Evolutionary conservation across 1,140 invertebrate genomes (phyloP).

Genomic region (Drosophila insularis): DNA sequence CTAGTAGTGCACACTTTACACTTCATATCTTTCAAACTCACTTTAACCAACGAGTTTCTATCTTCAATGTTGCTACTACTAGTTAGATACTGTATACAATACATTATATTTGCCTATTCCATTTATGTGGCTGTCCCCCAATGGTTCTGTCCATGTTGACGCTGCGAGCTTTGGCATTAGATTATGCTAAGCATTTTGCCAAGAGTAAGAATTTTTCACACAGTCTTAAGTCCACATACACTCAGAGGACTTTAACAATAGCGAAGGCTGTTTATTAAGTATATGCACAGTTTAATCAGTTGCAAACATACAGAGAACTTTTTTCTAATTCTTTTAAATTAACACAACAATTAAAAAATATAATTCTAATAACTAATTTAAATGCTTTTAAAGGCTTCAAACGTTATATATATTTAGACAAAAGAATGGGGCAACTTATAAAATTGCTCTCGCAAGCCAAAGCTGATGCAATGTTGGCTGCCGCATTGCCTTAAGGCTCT

Average conservation of each 20-base stretch:
- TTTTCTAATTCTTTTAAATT: too few relatives aligned
- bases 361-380: too few relatives aligned
- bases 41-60: neutral
- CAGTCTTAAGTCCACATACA: conserved; percentile 20
- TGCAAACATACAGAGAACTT: neutral
- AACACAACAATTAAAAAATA: too few relatives aligned
- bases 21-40: neutral
- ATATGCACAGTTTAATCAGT: neutral
- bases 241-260: neutral
- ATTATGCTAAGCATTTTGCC: conserved; percentile 68
- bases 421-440: neutral
- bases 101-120: neutral
- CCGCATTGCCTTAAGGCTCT: conserved; percentile 43
- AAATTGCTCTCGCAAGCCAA: conserved; percentile 1
- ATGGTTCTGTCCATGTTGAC: neutral
- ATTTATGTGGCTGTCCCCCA: neutral
- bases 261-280: conserved; percentile 5
- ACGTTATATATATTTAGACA: too few relatives aligned
- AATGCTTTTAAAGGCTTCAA: too few relatives aligned
- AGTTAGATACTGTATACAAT: neutral
- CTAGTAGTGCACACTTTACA: neutral
- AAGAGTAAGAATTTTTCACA: conserved; percentile 47
- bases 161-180: conserved; percentile 51
- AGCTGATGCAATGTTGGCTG: conserved; percentile 12
- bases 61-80: too few relatives aligned